These are phyloP conservation scores for Ptyas mucosa DNA, from an alignment of 2,113 vertebrate genomes.

Conservation along the genomic window DNA sequence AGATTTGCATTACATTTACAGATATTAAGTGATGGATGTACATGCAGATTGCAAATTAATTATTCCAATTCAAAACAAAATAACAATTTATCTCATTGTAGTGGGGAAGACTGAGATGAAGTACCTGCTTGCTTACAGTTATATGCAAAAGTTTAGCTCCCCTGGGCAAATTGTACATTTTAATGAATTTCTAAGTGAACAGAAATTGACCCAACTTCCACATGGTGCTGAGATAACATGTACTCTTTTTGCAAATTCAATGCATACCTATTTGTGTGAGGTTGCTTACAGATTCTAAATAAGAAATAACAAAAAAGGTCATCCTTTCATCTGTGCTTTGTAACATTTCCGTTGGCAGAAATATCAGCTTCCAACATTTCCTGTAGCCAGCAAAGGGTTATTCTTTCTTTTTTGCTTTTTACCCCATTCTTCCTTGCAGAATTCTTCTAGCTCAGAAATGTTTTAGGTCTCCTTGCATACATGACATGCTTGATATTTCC, in stretches of 20 bases:
- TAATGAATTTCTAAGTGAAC: not conserved
- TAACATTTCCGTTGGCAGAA: not conserved
- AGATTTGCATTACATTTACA: not conserved
- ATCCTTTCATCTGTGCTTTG: not conserved
- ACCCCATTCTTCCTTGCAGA: not conserved
- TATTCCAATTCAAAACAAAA: not conserved
- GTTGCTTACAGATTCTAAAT: not conserved
- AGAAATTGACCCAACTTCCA: not conserved
- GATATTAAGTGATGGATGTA: not conserved
- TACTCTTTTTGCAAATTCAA: not conserved
- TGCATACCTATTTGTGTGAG: not conserved
- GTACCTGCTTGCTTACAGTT: not conserved
- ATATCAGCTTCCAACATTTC: not conserved
- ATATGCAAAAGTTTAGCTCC: not conserved
- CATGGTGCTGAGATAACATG: not conserved
- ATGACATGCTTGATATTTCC: not conserved
- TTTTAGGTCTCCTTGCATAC: not conserved
- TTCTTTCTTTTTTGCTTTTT: not conserved
- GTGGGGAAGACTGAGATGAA: not conserved
- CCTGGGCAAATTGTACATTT: not conserved
- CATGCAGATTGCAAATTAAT: not conserved
- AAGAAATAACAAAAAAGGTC: not conserved
- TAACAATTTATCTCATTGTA: not conserved
- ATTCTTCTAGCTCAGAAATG: not conserved
- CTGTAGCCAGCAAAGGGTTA: not conserved